Percentiles rank a stretch among this genome's conserved stretches.
These are phyloP conservation scores for Chironomus riparius DNA, from an alignment of 2,888 invertebrate species.

Conservation along the genomic window DNA sequence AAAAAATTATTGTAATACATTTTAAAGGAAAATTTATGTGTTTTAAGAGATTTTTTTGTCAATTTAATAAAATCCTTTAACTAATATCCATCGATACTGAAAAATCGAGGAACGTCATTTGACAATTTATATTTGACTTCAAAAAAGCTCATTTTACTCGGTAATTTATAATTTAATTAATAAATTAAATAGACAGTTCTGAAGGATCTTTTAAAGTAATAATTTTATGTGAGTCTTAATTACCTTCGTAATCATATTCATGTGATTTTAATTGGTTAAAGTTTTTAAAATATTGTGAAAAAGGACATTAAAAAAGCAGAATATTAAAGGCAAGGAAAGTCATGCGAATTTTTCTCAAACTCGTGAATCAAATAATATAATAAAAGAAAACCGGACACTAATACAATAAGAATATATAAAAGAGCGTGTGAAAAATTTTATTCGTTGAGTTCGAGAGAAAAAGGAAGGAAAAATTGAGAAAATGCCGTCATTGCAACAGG, in stretches of 20 bases:
- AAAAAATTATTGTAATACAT: not conserved
- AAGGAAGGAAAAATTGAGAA: not conserved
- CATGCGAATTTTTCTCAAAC: not conserved
- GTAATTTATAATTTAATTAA: not conserved
- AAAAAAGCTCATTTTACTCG: not conserved
- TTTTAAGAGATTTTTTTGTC: not conserved
- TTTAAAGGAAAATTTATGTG: not conserved
- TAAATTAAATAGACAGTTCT: not conserved
- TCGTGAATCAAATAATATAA: not conserved
- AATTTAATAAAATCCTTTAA: not conserved
- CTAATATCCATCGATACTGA: too few species aligned
- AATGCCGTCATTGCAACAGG: conserved; percentile 24
- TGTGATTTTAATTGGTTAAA: not conserved
- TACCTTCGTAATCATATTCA: not conserved
- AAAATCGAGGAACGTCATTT: too few species aligned
- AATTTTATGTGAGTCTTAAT: not conserved
- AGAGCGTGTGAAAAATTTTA: not conserved
- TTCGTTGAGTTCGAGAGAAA: not conserved
- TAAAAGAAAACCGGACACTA: not conserved
- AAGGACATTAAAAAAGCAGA: not conserved
- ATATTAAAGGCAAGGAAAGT: not conserved
- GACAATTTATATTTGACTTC: too few species aligned
- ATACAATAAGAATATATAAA: not conserved
- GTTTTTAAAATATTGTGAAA: not conserved
- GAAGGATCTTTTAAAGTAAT: not conserved